Evolutionary conservation across 2,797 vertebrate genomes (phyloP), one percentile per base, ranked within the genome.

Genomic region (Helarctos malayanus): DNA sequence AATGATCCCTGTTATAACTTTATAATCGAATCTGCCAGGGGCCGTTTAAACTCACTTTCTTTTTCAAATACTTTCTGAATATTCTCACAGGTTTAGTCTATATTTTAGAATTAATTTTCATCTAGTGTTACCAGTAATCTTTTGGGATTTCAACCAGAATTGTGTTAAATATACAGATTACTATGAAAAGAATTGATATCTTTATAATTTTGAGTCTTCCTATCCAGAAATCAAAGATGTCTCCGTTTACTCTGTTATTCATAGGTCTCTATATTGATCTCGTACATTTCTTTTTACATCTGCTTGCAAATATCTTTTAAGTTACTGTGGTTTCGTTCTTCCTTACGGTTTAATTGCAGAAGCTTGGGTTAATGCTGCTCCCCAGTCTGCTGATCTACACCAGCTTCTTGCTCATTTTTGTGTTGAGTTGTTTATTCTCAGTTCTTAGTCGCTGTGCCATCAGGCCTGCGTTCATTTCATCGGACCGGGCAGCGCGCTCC

Each of bases 41-140:
- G 29, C 38, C 29, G 59, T 61, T 82, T 15, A 49, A 2, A 41
- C n/a, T 88, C 6, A 65, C 4, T 47, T 92, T 69, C 5, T 69
- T 81, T 94, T 78, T 41, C 32, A 81, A 75, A 81, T 32, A 81
- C 63, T 76, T 59, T 57, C 45, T 61, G 65, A 76, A 85, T 71
- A 79, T 57, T 94, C 57, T 89, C 78, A 88, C 12, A 71, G 65
- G n/a, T 38, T 84, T 88, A 89, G 59, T 75, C 13, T 56, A 13
- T 81, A 89, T 61, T 97, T 85, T 61, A 89, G 49, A 35, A 75
- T 87, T 94, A 12, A 23, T 75, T 84, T 88, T 89, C 38, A 61
- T 56, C 57, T 73, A n/a, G 21, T 32, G 65, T 80, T 76, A 56
- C 14, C n/a, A 81, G 14, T 18, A 82, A 23, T 56, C 25, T 85